Base-by-base conservation (phyloP, 2,888 invertebrate genomes). In the Morinoia aosen region DNA sequence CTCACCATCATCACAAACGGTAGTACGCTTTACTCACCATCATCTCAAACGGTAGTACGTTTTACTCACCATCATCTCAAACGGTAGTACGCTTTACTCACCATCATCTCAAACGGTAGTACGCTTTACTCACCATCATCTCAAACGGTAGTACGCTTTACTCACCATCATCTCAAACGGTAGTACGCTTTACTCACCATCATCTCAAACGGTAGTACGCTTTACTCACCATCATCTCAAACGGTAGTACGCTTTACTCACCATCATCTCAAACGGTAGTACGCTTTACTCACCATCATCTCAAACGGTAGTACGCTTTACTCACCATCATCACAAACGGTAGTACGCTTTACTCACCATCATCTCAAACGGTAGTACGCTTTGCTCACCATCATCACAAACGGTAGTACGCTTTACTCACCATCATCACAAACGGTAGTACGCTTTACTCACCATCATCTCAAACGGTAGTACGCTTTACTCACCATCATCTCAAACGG, bases 1-100 rank as follows among this genome's bases (percentile, higher is more conserved):
- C 90, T 90, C 90, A 90, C 90, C 90, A 90, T 90, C 90, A 90
- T 90, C 90, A 40, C 90, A 90, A 12, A 90, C 90, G 10, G 90
- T 40, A 1, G 90, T n/a, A n/a, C n/a, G n/a, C n/a, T n/a, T n/a
- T n/a, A n/a, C n/a, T n/a, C n/a, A n/a, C n/a, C n/a, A n/a, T n/a
- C n/a, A n/a, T n/a, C n/a, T n/a, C n/a, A n/a, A n/a, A n/a, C 76
- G 10, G 33, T 25, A 76, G 33, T 10, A 25, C 76, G 7, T 7
- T 2, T 33, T 40, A 90, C 90, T 90, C 90, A 90, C 90, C 90
- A 90, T 90, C 90, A 90, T 90, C 90, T 4, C 90, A 90, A 12
- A 90, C 90, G 10, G 90, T 40, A 1, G 90, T n/a, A n/a, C n/a
- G n/a, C n/a, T n/a, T n/a, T n/a, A n/a, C n/a, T n/a, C n/a, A n/a